A percentile compares a stretch with the other conserved stretches of the same genome.
Conservation (phyloP, 30 jellyfish, hydroid and myxozoan species). For the Hydractinia symbiolongicarpus region DNA sequence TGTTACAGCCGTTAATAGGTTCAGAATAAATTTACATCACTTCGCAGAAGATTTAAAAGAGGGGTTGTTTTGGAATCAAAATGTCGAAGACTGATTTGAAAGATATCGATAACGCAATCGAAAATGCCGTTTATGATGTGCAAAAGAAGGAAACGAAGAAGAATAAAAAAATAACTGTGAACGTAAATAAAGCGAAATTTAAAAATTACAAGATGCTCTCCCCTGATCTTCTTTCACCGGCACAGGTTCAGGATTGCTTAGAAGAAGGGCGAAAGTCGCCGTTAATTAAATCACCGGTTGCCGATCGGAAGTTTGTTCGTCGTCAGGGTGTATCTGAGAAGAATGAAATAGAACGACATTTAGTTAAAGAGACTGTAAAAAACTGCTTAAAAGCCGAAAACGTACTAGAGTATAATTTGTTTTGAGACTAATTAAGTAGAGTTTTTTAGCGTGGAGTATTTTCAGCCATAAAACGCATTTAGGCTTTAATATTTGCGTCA, state of each 20-base stretch:
- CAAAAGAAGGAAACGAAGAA: background rate
- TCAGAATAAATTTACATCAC: too few species aligned
- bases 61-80: too few species aligned
- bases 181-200: background rate
- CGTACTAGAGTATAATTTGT: background rate
- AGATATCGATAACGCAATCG: background rate
- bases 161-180: background rate
- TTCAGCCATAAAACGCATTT: too few species aligned
- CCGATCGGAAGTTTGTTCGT: background rate
- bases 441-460: too few species aligned
- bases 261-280: background rate
- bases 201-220: background rate
- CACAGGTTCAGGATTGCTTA: background rate
- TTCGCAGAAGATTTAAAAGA: too few species aligned
- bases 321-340: constrained; percentile 6
- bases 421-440: too few species aligned
- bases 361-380: background rate
- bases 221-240: background rate
- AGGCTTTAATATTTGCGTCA: too few species aligned
- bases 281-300: background rate
- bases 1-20: too few species aligned
- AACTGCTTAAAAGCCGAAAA: background rate
- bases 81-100: background rate
- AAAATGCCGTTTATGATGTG: background rate
- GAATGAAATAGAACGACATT: constrained; percentile 1